Evolutionary conservation across 2,797 vertebrate species (phyloP), one percentile per base, ranked within the genome.

Genomic region (Peromyscus eremicus): DNA sequence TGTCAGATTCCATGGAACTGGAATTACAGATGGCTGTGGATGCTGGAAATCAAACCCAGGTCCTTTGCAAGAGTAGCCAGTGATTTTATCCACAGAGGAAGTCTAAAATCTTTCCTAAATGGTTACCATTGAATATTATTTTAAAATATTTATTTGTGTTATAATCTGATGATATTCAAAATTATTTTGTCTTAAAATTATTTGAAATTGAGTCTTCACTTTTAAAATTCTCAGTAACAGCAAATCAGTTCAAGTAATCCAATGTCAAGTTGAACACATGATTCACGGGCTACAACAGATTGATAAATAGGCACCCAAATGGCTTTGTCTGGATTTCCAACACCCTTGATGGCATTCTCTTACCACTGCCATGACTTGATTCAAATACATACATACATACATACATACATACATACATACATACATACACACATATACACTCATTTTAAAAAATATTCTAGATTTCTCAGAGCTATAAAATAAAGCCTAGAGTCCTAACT

Each of bases 131-230:
- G 86, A 89, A 62, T 95, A 64, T 89, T 91, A 93, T 73, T 92
- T 91, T 81, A 32, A 91, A 93, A 64, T 49, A 68, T 17, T 55
- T 91, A 92, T 94, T 92, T 89, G 4, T 71, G 52, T 92, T 85
- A 92, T 80, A 90, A 92, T 70, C n/a, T 55, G 68, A 79, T 55
- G 80, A 89, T 77, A 92, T 70, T 86, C 17, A 57, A 95, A 71
- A 87, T 89, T 75, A 71, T 80, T 96, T 94, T 92, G 46, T 52
- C 84, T 94, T 92, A 66, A 71, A 87, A 85, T 85, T 86, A 81
- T 97, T 97, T 97, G 75, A 95, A 96, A 91, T 80, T 91, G 55
- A 57, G 97, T 43, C 9, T 87, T 85, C 64, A 88, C 7, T 49
- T 62, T 60, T 60, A 89, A 73, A 71, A 75, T n/a, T 71, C 32